phyloP scores from a whole-genome alignment of 2,113 vertebrate genomes.

The Hemiprocne comata region DNA sequence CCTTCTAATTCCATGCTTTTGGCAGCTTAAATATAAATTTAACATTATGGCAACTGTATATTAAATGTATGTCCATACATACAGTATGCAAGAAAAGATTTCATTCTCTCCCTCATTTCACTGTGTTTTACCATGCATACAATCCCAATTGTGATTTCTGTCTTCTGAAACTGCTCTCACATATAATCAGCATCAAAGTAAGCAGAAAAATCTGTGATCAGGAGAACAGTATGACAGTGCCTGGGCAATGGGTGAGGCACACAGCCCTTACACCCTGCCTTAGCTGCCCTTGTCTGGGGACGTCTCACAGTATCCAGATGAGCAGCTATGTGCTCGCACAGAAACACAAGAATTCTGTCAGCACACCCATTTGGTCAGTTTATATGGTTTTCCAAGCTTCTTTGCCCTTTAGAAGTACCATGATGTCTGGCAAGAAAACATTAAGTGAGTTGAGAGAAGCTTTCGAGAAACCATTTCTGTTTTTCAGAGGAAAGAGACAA shows the following conservation, averaged over 20 bases:
- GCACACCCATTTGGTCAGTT: not conserved
- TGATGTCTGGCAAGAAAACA: not conserved
- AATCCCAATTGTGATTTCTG: not conserved
- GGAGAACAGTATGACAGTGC: not conserved
- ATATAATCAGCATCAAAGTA: not conserved
- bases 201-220: not conserved
- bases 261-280: not conserved
- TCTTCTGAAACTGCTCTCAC: not conserved
- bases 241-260: not conserved
- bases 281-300: not conserved
- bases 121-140: not conserved
- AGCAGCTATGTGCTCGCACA: not conserved
- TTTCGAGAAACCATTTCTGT: not conserved
- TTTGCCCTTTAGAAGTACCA: conserved; percentile 31
- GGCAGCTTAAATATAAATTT: not conserved
- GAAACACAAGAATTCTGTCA: not conserved
- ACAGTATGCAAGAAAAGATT: not conserved
- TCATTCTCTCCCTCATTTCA: not conserved
- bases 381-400: not conserved
- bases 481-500: conserved; percentile 3
- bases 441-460: not conserved
- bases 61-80: not conserved
- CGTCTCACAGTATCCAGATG: not conserved
- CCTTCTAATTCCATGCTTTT: not conserved
- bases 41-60: not conserved